Base-by-base conservation (phyloP, 2,113 vertebrate species). In the Puma concolor region DNA sequence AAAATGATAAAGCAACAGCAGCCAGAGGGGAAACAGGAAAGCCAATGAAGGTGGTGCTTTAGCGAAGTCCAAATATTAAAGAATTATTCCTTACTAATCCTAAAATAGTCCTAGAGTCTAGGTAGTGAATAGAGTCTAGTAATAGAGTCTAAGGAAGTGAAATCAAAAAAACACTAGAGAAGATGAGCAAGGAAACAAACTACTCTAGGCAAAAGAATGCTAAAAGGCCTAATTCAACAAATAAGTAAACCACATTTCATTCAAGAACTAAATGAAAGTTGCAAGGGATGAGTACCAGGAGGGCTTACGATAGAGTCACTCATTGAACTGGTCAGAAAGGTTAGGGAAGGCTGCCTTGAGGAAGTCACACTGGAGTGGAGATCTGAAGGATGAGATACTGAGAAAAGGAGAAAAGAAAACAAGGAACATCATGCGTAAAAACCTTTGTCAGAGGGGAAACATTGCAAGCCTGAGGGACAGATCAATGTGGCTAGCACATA, bases 321-420 rank as follows among this genome's bases (percentile, higher is more conserved):
- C 52, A 81, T 25, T 94, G 48, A n/a, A 50, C 77, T 95, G 31
- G 41, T 48, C 71, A n/a, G 57, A 77, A 66, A 87, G 9, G 23
- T 87, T 87, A 96, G 41, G 38, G 66, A 87, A 95, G 83, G 3
- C 31, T 66, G 91, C 48, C 67, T 95, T 90, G 72, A 97, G 80
- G 23, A 97, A 79, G 41, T 94, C 41, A 50, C 63, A 72, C 31
- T 69, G 31, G 82, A 94, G 54, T 90, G 31, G 41, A 94, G 52
- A 93, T 77, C 57, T 69, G 21, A 82, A 94, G 27, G 64, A 72
- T 89, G 27, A 82, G 87, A 94, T 88, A 79, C 33, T 81, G 36
- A 85, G 95, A 33, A 74, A 52, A 25, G 4, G 25, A 90, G 67
- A 82, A 71, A 77, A 52, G 74, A 11, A 92, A 88, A 83, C 38